Percentiles rank a stretch among this genome's conserved stretches.
These are phyloP conservation scores for Cassiopea andromeda DNA, from an alignment of 30 jellyfish, hydroid and myxozoan species.

Conservation along the genomic window DNA sequence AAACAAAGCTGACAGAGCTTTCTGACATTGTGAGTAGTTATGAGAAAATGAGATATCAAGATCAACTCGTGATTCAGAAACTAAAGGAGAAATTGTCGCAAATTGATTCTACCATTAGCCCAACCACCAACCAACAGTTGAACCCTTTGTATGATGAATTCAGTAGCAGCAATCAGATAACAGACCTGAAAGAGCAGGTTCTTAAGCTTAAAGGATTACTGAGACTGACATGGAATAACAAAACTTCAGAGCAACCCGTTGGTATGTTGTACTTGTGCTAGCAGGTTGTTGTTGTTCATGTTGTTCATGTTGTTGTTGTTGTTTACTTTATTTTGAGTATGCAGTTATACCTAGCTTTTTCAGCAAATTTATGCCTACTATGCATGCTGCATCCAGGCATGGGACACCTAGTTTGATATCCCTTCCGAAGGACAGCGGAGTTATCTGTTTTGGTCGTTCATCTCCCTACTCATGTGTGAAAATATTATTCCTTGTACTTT, in stretches of 20 bases:
- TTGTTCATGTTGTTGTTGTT: too few relatives aligned
- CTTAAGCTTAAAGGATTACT: slow-evolving; percentile 73
- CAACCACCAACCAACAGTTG: slow-evolving; percentile 13
- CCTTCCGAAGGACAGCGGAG: too few relatives aligned
- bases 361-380: too few relatives aligned
- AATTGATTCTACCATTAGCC: slow-evolving; percentile 41
- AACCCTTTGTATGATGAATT: slow-evolving; percentile 11
- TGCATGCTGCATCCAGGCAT: too few relatives aligned
- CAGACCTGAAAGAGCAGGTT: slow-evolving; percentile 79
- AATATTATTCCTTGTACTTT: too few relatives aligned
- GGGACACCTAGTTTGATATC: too few relatives aligned
- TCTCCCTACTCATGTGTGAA: too few relatives aligned
- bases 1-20: slow-evolving; percentile 72
- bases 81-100: slow-evolving; percentile 76
- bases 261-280: slow-evolving; percentile 9
- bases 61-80: slow-evolving; percentile 72
- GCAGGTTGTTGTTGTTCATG: background rate
- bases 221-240: slow-evolving; percentile 56
- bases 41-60: slow-evolving; percentile 78
- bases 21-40: slow-evolving; percentile 86
- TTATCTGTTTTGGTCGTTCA: too few relatives aligned
- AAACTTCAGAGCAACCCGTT: slow-evolving; percentile 2
- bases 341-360: too few relatives aligned
- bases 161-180: slow-evolving; percentile 50
- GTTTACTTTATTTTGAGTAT: too few relatives aligned